phyloP scores from a whole-genome alignment of 2,888 invertebrate species.

The Tenthredo livida region DNA sequence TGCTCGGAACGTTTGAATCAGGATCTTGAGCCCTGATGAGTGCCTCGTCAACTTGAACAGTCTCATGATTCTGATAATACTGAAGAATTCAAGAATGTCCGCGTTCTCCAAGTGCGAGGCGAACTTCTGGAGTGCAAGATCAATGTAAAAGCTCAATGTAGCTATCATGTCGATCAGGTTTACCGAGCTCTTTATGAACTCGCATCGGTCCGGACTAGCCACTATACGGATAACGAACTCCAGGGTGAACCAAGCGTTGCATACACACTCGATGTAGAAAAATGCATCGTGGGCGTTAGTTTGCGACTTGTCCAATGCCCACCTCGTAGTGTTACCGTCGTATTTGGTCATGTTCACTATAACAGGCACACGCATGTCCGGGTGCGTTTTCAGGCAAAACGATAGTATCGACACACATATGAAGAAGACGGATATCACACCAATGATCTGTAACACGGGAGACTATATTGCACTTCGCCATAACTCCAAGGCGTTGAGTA shows the following conservation, averaged over 20 bases:
- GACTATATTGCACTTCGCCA: slow-evolving; percentile 21
- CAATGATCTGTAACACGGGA: slow-evolving; percentile 91
- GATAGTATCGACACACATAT: slow-evolving; percentile 99
- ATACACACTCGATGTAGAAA: slow-evolving; percentile 98
- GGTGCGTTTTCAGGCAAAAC: slow-evolving; percentile 99
- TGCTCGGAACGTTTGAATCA: slow-evolving; percentile 98
- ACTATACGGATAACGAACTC: slow-evolving; percentile 96
- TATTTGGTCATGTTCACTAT: slow-evolving; percentile 90
- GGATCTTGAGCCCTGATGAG: slow-evolving; percentile 97
- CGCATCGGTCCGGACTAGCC: slow-evolving; percentile 95
- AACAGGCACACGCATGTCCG: slow-evolving; percentile 97
- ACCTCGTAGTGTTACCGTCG: slow-evolving; percentile 86
- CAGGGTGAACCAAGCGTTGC: slow-evolving; percentile 99
- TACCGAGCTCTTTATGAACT: slow-evolving; percentile 96
- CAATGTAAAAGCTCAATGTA: slow-evolving; percentile 98
- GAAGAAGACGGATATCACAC: slow-evolving; percentile 99
- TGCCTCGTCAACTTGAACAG: slow-evolving; percentile 98
- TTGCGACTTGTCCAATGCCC: slow-evolving; percentile 93
- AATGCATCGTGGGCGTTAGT: slow-evolving; percentile 98
- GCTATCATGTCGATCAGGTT: slow-evolving; percentile 99
- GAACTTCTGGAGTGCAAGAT: slow-evolving; percentile 93
- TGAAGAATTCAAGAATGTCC: slow-evolving; percentile 98
- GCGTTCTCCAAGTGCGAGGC: slow-evolving; percentile 96
- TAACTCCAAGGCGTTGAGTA: slow-evolving; percentile 29
- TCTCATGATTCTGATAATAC: slow-evolving; percentile 98